Evolutionary conservation across 1,140 invertebrate genomes (phyloP).

Genomic region (Heliothis virescens): DNA sequence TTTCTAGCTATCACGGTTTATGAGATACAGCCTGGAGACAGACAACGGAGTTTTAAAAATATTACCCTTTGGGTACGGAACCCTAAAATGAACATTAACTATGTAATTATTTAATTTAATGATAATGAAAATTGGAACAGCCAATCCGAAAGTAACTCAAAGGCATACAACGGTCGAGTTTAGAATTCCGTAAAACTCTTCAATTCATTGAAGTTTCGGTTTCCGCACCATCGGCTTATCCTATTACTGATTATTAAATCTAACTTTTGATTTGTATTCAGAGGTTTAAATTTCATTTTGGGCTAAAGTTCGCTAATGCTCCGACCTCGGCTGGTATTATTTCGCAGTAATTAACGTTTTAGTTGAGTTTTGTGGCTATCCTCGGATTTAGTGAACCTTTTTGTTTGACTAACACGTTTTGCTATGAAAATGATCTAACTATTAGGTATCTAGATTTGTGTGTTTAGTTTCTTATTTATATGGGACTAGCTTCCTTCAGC

Average conservation of each 20-base stretch:
- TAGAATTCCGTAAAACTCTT: conserved; percentile 47
- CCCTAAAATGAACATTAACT: too few species aligned
- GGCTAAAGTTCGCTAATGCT: conserved; percentile 68
- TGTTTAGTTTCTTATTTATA: neutral
- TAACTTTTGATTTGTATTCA: conserved; percentile 64
- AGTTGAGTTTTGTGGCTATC: conserved; percentile 42
- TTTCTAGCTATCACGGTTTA: too few species aligned
- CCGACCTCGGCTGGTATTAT: conserved; percentile 49
- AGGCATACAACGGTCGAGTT: conserved; percentile 16
- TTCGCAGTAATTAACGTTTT: conserved; percentile 45
- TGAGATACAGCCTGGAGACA: too few species aligned
- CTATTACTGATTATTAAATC: conserved; percentile 80
- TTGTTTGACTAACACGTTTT: neutral
- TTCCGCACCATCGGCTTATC: conserved; percentile 71
- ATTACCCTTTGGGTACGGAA: too few species aligned
- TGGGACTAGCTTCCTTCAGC: too few species aligned
- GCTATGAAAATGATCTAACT: neutral
- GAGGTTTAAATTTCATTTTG: conserved; percentile 76
- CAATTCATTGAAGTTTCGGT: conserved; percentile 61
- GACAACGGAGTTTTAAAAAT: too few species aligned
- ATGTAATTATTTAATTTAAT: too few species aligned
- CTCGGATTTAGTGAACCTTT: neutral
- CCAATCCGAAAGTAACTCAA: conserved; percentile 8
- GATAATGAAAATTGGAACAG: neutral
- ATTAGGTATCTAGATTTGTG: neutral